A percentile compares a stretch with the other conserved stretches of the same genome.
These are phyloP conservation scores for Omphaloscelis lunosa DNA, from an alignment of 2,888 invertebrate species.

Conservation along the genomic window DNA sequence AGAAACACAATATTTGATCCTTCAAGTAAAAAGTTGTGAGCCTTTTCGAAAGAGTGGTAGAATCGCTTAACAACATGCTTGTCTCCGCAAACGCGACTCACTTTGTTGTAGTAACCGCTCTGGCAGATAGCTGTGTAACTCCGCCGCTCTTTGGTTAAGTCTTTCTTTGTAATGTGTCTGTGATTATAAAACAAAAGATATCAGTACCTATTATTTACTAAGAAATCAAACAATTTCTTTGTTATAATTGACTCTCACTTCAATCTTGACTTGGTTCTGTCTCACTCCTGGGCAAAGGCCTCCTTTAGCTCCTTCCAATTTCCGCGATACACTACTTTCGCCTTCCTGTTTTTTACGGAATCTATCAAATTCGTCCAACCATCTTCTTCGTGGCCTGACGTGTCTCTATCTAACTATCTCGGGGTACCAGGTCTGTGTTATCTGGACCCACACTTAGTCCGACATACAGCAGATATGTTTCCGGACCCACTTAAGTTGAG, in stretches of 20 bases:
- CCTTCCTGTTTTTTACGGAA: conserved; percentile 9
- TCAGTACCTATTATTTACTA: conserved; percentile 13
- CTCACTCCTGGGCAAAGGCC: conserved; percentile 22
- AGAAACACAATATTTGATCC: conserved; percentile 91
- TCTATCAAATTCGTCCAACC: background rate
- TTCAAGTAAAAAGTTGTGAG: conserved; percentile 91
- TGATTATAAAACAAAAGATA: conserved; percentile 36
- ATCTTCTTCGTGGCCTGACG: background rate
- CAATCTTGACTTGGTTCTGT: background rate
- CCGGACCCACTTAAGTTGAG: background rate
- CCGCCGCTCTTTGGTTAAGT: conserved; percentile 87
- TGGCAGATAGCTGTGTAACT: conserved; percentile 90
- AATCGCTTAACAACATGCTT: conserved; percentile 84
- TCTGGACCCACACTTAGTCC: background rate
- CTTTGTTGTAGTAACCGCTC: conserved; percentile 90
- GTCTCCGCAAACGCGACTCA: conserved; percentile 86
- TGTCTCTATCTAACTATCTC: background rate
- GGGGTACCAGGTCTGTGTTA: background rate
- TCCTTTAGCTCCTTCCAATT: background rate
- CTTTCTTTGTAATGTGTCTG: conserved; percentile 85
- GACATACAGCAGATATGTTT: background rate
- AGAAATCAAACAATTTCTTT: background rate
- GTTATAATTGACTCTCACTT: background rate
- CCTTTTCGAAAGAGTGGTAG: conserved; percentile 87
- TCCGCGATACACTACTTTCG: background rate